Percentiles rank a stretch among this genome's conserved stretches.
Evolutionary conservation across 2,888 invertebrate genomes (phyloP).

Genomic region (Eilema depressum): DNA sequence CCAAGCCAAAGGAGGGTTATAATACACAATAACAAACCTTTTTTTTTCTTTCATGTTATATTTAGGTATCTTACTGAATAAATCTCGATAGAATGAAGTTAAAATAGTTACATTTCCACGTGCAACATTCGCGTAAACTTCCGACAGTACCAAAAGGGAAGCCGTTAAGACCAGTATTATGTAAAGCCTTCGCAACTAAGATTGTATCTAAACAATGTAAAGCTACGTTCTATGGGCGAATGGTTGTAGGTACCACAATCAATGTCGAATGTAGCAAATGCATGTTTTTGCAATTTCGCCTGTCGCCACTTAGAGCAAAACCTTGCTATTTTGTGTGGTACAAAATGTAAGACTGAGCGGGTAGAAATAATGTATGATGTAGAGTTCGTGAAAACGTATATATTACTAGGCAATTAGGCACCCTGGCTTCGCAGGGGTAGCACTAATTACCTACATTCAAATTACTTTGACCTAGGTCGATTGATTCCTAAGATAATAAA

Average conservation of each 20-base stretch:
- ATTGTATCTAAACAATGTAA: slow-evolving; percentile 6
- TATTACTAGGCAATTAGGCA: too few relatives aligned
- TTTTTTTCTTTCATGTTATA: too few relatives aligned
- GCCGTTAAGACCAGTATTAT: not conserved
- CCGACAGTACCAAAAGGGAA: not conserved
- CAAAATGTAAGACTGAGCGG: slow-evolving; percentile 29
- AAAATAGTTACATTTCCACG: too few relatives aligned
- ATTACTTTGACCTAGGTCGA: too few relatives aligned
- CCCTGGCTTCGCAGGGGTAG: too few relatives aligned
- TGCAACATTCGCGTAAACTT: not conserved
- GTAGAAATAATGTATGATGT: not conserved
- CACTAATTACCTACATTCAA: too few relatives aligned
- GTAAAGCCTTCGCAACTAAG: not conserved
- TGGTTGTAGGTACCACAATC: slow-evolving; percentile 25
- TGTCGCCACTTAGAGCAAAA: slow-evolving; percentile 51
- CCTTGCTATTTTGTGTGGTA: slow-evolving; percentile 49
- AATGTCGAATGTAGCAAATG: slow-evolving; percentile 39
- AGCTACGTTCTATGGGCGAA: slow-evolving; percentile 27
- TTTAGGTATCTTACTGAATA: too few relatives aligned
- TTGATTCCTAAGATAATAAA: too few relatives aligned
- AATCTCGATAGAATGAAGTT: too few relatives aligned
- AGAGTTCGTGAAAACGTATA: not conserved
- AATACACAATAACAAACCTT: too few relatives aligned
- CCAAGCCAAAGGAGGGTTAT: too few relatives aligned
- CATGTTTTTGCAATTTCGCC: slow-evolving; percentile 62